Evolutionary conservation across 2,888 invertebrate genomes (phyloP).

Genomic region (Drosophila incognita): DNA sequence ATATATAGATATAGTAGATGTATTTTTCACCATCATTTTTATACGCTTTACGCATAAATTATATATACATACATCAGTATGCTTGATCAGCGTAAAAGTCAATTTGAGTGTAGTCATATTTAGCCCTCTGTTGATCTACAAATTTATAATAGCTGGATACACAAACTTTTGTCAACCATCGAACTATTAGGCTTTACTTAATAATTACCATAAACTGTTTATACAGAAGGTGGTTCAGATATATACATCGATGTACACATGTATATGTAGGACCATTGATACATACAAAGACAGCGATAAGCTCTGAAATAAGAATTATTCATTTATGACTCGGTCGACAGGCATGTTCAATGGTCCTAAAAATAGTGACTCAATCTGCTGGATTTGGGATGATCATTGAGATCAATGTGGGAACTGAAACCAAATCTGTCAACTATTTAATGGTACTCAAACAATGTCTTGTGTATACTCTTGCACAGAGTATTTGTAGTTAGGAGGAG

Average conservation of each 20-base stretch:
- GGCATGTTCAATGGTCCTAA: not conserved
- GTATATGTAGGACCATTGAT: not conserved
- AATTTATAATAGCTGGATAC: not conserved
- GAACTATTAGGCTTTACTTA: not conserved
- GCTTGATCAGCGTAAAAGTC: not conserved
- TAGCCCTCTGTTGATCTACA: not conserved
- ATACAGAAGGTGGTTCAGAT: not conserved
- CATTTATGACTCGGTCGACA: not conserved
- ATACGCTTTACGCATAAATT: not conserved
- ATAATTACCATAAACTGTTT: not conserved
- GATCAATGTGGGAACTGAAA: not conserved
- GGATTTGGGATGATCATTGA: too few relatives aligned
- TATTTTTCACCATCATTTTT: conserved; percentile 2
- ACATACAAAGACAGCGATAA: not conserved
- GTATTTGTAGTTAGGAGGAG: not conserved
- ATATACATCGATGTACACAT: not conserved
- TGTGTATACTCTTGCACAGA: not conserved
- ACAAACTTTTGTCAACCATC: not conserved
- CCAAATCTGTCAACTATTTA: not conserved
- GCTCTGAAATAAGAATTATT: not conserved
- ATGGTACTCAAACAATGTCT: not conserved
- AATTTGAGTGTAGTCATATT: not conserved
- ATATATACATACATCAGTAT: not conserved
- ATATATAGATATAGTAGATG: not conserved
- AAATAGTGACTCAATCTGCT: not conserved